phyloP scores from a whole-genome alignment of 2,113 vertebrate genomes.

The Neotragus moschatus region DNA sequence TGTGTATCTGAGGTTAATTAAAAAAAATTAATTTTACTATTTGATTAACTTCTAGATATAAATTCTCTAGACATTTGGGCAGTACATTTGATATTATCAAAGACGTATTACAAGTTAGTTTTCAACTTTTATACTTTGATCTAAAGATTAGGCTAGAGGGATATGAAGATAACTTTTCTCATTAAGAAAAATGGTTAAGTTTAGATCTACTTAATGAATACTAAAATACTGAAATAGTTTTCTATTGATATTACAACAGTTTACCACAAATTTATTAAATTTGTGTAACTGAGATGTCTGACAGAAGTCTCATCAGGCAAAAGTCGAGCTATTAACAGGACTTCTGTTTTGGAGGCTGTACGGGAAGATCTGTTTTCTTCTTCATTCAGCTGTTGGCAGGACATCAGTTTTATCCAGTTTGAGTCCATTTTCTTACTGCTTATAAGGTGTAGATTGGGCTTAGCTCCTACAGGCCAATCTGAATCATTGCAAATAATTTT shows the following conservation, averaged over 20 bases:
- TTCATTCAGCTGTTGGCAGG: background rate
- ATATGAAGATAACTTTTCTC: background rate
- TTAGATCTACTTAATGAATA: background rate
- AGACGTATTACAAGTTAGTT: constrained; percentile 5
- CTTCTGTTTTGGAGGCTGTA: background rate
- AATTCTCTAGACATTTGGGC: background rate
- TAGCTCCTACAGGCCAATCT: background rate
- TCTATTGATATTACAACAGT: background rate
- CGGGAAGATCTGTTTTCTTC: background rate
- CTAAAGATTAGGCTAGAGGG: background rate
- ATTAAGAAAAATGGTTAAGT: constrained; percentile 1
- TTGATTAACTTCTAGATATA: background rate
- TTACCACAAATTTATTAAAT: background rate
- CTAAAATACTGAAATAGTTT: background rate
- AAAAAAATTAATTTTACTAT: background rate
- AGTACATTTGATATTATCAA: background rate
- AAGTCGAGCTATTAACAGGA: background rate
- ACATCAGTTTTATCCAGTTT: background rate
- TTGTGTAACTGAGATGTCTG: background rate
- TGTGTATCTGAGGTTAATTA: background rate
- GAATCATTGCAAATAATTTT: background rate
- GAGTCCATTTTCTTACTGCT: background rate
- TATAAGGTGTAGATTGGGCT: background rate
- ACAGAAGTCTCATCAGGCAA: background rate
- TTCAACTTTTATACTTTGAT: background rate